Conservation (phyloP, 1,140 invertebrate species). For the Trichoplusia ni region DNA sequence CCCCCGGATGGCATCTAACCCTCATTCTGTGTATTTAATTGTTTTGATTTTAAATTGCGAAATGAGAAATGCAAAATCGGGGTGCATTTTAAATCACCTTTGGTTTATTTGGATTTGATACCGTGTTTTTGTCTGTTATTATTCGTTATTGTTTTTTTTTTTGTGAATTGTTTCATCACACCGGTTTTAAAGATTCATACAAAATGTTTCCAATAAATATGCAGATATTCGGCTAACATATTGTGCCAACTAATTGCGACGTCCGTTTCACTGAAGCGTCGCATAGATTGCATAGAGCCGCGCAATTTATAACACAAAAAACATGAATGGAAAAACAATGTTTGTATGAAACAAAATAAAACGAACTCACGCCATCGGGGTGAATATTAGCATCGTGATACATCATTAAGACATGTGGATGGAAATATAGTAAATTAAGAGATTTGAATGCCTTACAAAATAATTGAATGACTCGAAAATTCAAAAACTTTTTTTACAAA, state of each 20-base stretch:
- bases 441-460: too few species aligned
- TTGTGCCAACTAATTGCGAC: conserved; percentile 49
- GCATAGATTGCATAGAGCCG: conserved; percentile 31
- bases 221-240: conserved; percentile 44
- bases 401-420: too few species aligned
- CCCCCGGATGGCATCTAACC: conserved; percentile 57
- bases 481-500: too few species aligned
- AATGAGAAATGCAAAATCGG: conserved; percentile 58
- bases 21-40: conserved; percentile 68
- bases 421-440: too few species aligned
- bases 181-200: conserved; percentile 25
- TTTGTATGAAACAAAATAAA: too few species aligned
- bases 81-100: conserved; percentile 58
- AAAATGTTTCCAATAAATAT: conserved; percentile 48
- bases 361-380: too few species aligned
- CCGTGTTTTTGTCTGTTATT: conserved; percentile 19
- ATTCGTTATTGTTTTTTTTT: conserved; percentile 24
- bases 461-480: too few species aligned
- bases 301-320: conserved; percentile 26
- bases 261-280: conserved; percentile 37
- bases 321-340: conserved; percentile 6
- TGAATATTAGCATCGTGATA: too few species aligned
- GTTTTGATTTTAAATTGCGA: conserved; percentile 74
- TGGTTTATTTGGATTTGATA: conserved; percentile 21
- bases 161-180: conserved; percentile 32